These are phyloP conservation scores for Rhaphigaster nebulosa DNA, from an alignment of 2,888 invertebrate genomes.

Conservation along the genomic window DNA sequence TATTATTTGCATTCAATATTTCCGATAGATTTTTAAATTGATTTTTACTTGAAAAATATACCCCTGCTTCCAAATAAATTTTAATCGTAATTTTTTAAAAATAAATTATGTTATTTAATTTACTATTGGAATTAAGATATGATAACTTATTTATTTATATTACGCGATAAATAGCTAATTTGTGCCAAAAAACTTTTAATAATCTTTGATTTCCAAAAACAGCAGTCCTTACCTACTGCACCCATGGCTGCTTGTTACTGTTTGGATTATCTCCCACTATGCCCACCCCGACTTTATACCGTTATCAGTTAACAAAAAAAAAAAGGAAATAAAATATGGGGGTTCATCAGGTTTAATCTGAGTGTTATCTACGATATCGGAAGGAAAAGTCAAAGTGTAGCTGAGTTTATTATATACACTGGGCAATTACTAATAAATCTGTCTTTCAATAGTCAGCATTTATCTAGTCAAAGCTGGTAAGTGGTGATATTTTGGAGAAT, in stretches of 20 bases:
- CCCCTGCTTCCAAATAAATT: no score
- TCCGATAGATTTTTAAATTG: no score
- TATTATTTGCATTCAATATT: no score
- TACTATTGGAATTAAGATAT: no score
- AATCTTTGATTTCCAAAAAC: neutral
- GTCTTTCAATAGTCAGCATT: neutral
- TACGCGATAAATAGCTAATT: no score
- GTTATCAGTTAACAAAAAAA: conserved; percentile 1
- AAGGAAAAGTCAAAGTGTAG: neutral
- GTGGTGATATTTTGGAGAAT: neutral
- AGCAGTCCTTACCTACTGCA: neutral
- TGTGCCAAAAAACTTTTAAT: neutral
- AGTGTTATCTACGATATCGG: neutral
- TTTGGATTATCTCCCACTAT: neutral
- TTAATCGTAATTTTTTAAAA: no score
- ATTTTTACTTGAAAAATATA: no score
- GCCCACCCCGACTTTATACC: neutral
- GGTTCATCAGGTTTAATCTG: neutral
- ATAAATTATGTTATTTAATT: no score
- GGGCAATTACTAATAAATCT: neutral
- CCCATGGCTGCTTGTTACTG: neutral
- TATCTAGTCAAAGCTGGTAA: neutral
- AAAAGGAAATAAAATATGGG: neutral
- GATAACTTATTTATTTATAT: no score
- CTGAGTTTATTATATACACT: neutral